Conservation (phyloP, 2,113 vertebrate species). For the Tetrax tetrax region DNA sequence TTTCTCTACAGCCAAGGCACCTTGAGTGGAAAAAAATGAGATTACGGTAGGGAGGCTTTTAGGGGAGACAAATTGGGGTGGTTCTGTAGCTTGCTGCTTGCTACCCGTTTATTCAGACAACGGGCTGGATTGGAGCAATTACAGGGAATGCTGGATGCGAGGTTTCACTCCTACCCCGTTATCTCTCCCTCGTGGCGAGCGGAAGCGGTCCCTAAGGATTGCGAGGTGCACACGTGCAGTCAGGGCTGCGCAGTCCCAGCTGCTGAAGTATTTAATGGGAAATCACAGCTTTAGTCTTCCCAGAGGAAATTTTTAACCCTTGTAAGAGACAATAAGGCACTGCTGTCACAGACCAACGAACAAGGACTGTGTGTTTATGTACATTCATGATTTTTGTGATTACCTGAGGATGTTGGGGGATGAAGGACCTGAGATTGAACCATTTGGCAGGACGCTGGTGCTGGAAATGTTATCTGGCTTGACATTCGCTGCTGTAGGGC, state of each 20-base stretch:
- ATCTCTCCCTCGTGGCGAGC: neutral
- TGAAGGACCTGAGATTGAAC: neutral
- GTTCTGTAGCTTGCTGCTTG: neutral
- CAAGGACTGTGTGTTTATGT: neutral
- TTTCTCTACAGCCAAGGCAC: neutral
- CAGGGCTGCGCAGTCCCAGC: neutral
- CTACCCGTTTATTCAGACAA: neutral
- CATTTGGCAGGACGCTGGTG: neutral
- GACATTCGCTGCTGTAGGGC: neutral
- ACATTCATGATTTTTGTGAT: neutral
- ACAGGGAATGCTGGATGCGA: neutral
- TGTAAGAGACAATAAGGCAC: rapidly evolving
- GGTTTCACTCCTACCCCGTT: neutral
- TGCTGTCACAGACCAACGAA: neutral
- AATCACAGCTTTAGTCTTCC: neutral
- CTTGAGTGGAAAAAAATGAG: neutral
- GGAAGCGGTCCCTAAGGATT: neutral
- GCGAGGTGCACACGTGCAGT: neutral
- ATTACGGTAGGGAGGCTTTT: neutral
- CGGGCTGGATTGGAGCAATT: neutral
- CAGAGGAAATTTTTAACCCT: neutral
- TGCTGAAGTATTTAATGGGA: neutral
- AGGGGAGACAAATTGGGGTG: neutral
- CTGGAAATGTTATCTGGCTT: neutral
- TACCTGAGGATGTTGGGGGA: neutral